Base-by-base conservation (phyloP, 2,113 vertebrate genomes). In the Scomber scombrus region DNA sequence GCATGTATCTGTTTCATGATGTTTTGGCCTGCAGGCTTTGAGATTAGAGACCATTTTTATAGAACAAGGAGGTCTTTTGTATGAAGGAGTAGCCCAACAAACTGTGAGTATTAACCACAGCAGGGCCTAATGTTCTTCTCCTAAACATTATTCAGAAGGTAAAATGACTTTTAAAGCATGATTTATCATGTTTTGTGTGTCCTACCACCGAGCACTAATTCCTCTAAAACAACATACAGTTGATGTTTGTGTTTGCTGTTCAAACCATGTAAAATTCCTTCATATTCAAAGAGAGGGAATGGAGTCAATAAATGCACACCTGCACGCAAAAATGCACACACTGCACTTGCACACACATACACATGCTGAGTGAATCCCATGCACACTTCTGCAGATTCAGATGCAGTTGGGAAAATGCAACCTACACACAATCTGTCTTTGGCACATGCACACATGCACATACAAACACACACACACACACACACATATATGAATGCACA, bases 241-340 rank as follows among this genome's bases (percentile, higher is more conserved):
- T 64, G 8, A 50, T 69, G 77, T 83, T 80, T 80, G 65, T 84
- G 58, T 76, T 78, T 80, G 64, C 73, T 67, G 56, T 45, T 82
- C n/a, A 73, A 43, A 62, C 74, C 71, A 13, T 61, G 47, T 49
- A 62, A 88, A 67, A 82, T 54, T 46, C 85, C 64, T 72, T 50
- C 55, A 50, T 54, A n/a, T 66, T 65, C 79, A 66, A 71, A 57
- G 50, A 61, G 31, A 43, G 26, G 63, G 52, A 76, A 62, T 11
- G 26, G 40, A 64, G 68, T 71, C 49, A 69, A 29, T 29, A 76
- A 46, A 45, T 51, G 49, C 61, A 63, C 75, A 79, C 66, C 69
- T 67, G 71, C 13, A 23, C 58, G 29, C 21, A 57, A 29, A 66
- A 43, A 43, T 49, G 49, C 21, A 34, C 6, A 9, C 34, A 9